Conservation (phyloP, 53 echinoderm and acorn worm species). For the Patiria pectinifera region DNA sequence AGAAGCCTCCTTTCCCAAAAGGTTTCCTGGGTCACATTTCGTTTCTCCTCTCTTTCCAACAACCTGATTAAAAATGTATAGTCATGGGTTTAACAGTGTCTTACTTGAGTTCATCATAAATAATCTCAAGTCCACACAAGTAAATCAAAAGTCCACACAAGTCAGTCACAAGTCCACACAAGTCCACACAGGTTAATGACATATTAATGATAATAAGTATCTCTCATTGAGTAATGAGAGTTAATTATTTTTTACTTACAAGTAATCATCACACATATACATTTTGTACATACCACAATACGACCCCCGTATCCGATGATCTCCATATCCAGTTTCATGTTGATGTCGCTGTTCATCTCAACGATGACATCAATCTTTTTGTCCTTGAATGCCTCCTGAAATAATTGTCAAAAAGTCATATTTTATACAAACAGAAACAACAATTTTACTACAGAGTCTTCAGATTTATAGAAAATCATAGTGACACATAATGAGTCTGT, state of each 20-base stretch:
- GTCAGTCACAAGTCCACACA: too few species aligned
- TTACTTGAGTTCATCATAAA: too few species aligned
- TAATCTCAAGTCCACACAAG: too few species aligned
- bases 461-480: neutral
- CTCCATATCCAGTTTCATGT: slow-evolving; percentile 74
- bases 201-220: too few species aligned
- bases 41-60: slow-evolving; percentile 70
- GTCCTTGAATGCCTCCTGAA: slow-evolving; percentile 63
- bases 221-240: too few species aligned
- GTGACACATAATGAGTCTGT: neutral
- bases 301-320: slow-evolving; percentile 59
- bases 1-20: slow-evolving; percentile 68
- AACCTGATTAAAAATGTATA: slow-evolving; percentile 37
- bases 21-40: slow-evolving; percentile 53
- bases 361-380: slow-evolving; percentile 69
- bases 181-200: too few species aligned
- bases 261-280: too few species aligned
- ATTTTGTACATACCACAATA: slow-evolving; percentile 68
- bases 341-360: slow-evolving; percentile 81
- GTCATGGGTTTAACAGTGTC: too few species aligned
- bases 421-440: too few species aligned
- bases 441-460: neutral
- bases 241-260: too few species aligned
- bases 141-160: too few species aligned
- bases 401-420: neutral